A percentile compares a stretch with the other conserved stretches of the same genome.
Evolutionary conservation across 2,113 vertebrate genomes (phyloP).

Genomic region (Zapus hudsonius): DNA sequence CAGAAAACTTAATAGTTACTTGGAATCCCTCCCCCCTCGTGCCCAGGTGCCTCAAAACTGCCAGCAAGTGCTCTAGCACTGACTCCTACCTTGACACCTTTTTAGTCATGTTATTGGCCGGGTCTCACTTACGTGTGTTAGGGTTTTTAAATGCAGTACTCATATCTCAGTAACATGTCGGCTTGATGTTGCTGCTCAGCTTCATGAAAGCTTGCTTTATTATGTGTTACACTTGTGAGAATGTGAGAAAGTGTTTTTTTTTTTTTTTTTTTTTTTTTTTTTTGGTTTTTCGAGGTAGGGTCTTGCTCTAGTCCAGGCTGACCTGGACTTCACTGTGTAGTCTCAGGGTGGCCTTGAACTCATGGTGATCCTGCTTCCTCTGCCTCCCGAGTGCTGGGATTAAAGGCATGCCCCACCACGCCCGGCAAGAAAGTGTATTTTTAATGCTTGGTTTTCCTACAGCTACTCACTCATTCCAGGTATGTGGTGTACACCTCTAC

Average conservation of each 20-base stretch:
- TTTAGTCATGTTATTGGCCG: not conserved
- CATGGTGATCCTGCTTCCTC: too few species aligned
- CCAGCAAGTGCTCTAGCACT: not conserved
- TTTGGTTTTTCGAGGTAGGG: too few species aligned
- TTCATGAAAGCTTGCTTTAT: slow-evolving; percentile 21
- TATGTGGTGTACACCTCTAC: not conserved
- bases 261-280: too few species aligned
- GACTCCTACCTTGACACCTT: not conserved
- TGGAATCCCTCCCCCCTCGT: not conserved
- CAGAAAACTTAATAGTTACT: not conserved
- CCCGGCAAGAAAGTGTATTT: too few species aligned
- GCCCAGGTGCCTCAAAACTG: not conserved
- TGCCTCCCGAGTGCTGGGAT: too few species aligned
- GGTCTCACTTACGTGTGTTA: too few species aligned
- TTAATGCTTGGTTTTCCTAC: slow-evolving; percentile 25
- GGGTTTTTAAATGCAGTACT: slow-evolving; percentile 26
- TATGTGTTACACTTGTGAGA: not conserved
- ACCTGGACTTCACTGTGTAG: too few species aligned
- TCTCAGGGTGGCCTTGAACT: too few species aligned
- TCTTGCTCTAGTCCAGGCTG: too few species aligned
- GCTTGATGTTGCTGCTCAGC: slow-evolving; percentile 25
- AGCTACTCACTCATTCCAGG: not conserved
- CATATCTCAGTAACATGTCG: not conserved
- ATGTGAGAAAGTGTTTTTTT: too few species aligned
- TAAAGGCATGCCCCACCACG: too few species aligned